Evolutionary conservation across 2,888 invertebrate species (phyloP).

Genomic region (Tuta absoluta): DNA sequence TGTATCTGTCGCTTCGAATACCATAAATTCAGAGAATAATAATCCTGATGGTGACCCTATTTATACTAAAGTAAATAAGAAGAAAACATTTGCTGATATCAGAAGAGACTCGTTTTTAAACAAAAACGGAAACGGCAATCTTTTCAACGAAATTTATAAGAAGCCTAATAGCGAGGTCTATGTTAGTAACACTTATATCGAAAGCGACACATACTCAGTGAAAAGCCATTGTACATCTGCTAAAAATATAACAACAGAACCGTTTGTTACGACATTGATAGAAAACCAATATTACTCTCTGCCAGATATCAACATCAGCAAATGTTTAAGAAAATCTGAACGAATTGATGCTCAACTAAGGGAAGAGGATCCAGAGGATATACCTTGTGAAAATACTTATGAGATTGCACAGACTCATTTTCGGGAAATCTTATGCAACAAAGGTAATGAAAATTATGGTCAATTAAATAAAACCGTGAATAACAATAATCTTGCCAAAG

Average conservation of each 20-base stretch:
- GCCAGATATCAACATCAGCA: conserved; percentile 86
- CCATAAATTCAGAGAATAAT: conserved; percentile 53
- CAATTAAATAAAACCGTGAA: conserved; percentile 65
- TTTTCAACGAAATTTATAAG: conserved; percentile 60
- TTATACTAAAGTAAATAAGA: conserved; percentile 74
- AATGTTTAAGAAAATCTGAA: conserved; percentile 86
- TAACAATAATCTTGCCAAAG: conserved; percentile 45
- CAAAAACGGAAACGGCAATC: conserved; percentile 63
- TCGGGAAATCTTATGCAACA: conserved; percentile 63
- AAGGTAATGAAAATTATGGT: conserved; percentile 65
- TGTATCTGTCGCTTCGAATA: conserved; percentile 54
- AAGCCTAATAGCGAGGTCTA: conserved; percentile 65
- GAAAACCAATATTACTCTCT: conserved; percentile 87
- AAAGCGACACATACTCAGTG: conserved; percentile 65
- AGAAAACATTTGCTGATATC: conserved; percentile 80
- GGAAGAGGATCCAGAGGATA: conserved; percentile 72
- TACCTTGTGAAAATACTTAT: conserved; percentile 69
- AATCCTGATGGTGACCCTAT: conserved; percentile 64
- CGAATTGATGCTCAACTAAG: conserved; percentile 86
- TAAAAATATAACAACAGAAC: conserved; percentile 76
- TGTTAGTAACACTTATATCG: conserved; percentile 67
- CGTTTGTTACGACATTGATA: conserved; percentile 75
- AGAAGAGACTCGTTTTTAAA: conserved; percentile 62
- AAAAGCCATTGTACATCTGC: conserved; percentile 67
- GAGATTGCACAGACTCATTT: conserved; percentile 74